Evolutionary conservation across 2,888 invertebrate genomes (phyloP), one percentile per base, ranked within the genome.

Genomic region (Heliconius aoede): DNA sequence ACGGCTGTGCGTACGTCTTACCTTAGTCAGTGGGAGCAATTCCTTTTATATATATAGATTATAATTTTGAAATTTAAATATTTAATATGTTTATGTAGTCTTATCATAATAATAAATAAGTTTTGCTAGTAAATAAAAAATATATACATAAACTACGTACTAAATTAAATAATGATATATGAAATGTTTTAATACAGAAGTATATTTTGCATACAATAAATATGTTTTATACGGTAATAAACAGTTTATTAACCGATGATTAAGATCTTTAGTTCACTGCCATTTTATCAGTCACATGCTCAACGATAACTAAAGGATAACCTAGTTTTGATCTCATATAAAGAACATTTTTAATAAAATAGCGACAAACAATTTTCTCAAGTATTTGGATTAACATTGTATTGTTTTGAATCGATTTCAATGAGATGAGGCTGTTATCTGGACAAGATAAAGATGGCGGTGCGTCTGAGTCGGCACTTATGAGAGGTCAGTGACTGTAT

Each of bases 401-500:
- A 80, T 82, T 81, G 74, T 80, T 73, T 82, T 77, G 60, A 71
- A 75, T 40, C 62, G 72, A 72, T 72, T 72, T 58, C 30, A 11
- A 72, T 60, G 72, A 84, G 83, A 93, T 94, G 94, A 86, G 93
- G 82, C 84, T 94, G 79, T 79, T 85, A 71, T 91, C 92, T 8
- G 93, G 92, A 28, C 93, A 93, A 82, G 94, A 92, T 78, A 88
- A 89, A 80, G 94, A 94, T 75, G 94, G 94, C 13, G 94, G 94
- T 0, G 85, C 92, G 1, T 89, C 92, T 1, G 93, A 92, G 79
- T 80, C 80, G 75, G 78, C 80, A 55, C 82, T 83, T 71, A 80
- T 84, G 73, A 81, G 76, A 84, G 84, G 84, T 84, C 77, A 82
- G 84, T 84, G 72, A 73, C 73, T 61, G 26, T 15, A 13, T 24